phyloP scores from a whole-genome alignment of 37 sponge, comb jelly and placozoan species.

The Diacarnus erythraeanus region DNA sequence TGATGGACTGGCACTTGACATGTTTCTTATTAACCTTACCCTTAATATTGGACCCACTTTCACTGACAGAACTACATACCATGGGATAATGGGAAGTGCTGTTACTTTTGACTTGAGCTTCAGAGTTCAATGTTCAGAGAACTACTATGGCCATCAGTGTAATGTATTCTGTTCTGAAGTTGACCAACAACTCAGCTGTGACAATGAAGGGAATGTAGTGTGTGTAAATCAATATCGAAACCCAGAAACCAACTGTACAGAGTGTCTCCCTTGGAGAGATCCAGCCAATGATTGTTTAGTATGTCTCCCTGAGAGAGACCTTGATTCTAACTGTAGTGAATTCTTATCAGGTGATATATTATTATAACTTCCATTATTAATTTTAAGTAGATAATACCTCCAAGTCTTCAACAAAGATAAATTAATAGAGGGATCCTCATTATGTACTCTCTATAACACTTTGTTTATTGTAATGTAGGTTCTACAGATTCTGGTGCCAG shows the following conservation, averaged over 20 bases:
- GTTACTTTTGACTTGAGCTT: not conserved
- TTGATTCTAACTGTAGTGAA: not conserved
- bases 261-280: not conserved
- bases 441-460: too few species aligned
- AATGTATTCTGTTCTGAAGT: not conserved
- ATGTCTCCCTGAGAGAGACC: not conserved
- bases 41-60: not conserved
- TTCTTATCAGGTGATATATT: not conserved
- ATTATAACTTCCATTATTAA: too few species aligned
- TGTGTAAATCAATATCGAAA: not conserved
- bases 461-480: too few species aligned
- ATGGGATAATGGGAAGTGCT: not conserved
- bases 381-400: too few species aligned
- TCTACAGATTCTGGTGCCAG: too few species aligned
- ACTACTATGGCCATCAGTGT: not conserved
- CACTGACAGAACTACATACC: not conserved
- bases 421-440: too few species aligned
- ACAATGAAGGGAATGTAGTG: not conserved
- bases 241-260: conserved; percentile 1
- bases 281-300: not conserved
- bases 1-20: not conserved
- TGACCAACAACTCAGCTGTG: not conserved
- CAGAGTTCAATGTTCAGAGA: conserved; percentile 4
- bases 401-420: too few species aligned
- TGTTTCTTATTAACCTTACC: not conserved